phyloP scores from a whole-genome alignment of 2,888 invertebrate species.

The Anagyrus pseudococci region DNA sequence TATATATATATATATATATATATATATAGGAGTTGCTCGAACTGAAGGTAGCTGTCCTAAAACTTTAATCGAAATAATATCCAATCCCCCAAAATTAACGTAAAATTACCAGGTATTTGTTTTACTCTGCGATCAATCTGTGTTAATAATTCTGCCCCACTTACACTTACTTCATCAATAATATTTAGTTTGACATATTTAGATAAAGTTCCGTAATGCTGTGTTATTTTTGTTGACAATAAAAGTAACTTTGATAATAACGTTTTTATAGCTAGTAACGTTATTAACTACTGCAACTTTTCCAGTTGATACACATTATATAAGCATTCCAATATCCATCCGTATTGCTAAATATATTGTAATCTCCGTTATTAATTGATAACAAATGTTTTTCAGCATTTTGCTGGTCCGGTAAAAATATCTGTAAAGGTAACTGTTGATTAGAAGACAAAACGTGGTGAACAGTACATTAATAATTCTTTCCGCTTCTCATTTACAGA shows the following conservation, averaged over 20 bases:
- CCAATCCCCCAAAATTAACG: constrained; percentile 51
- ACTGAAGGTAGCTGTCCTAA: constrained; percentile 55
- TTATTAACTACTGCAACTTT: constrained; percentile 47
- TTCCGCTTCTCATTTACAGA: constrained; percentile 41
- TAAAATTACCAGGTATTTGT: constrained; percentile 52
- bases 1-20: no score
- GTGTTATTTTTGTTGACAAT: constrained; percentile 52
- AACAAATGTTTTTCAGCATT: constrained; percentile 52
- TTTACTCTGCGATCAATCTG: constrained; percentile 50
- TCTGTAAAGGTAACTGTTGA: constrained; percentile 25
- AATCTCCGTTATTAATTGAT: constrained; percentile 59
- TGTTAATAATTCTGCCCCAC: constrained; percentile 48
- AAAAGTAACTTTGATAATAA: constrained; percentile 49
- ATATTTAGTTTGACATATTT: constrained; percentile 48
- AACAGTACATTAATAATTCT: constrained; percentile 38
- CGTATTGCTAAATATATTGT: constrained; percentile 50
- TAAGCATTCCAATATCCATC: constrained; percentile 54
- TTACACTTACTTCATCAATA: constrained; percentile 55
- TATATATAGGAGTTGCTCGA: constrained; percentile 48
- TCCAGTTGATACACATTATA: constrained; percentile 50
- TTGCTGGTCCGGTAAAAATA: constrained; percentile 43
- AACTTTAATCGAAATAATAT: constrained; percentile 55
- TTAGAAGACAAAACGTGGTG: constrained; percentile 9
- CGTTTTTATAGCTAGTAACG: constrained; percentile 43
- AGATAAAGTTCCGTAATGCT: constrained; percentile 45